Base-by-base conservation (phyloP, 2,888 invertebrate genomes). In the Hedychridium roseum region DNA sequence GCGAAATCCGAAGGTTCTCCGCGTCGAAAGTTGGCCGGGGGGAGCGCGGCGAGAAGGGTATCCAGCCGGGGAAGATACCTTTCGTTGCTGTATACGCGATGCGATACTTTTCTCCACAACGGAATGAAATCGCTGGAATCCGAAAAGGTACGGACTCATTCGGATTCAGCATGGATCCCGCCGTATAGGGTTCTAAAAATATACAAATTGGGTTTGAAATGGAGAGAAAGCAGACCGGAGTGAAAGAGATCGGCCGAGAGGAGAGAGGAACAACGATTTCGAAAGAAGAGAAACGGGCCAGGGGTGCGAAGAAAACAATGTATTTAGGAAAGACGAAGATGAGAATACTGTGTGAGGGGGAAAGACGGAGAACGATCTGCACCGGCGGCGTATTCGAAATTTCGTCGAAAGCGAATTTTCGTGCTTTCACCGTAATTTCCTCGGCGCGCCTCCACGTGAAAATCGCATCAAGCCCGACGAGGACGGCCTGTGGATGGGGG, bases 351-450 rank as follows among this genome's bases (percentile, higher is more conserved):
- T n/a, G 31, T 9, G 31, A n/a, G 9, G 14, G 31, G 23, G 9
- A 16, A 3, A 4, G 12, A 6, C 12, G 31, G 15, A 15, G 6
- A 31, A 3, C 4, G 27, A 27, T 11, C 12, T 45, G 54, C 45
- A 47, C 34, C 60, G 36, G 36, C 43, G 50, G 47, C 50, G 49
- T 64, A 60, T 60, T 64, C 64, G 58, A 64, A 64, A 64, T 64
- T 64, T 60, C 64, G 56, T 54, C 60, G 64, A 64, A 64, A 64
- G 64, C 64, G 64, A 64, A 64, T 64, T 64, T 66, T 66, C 63
- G 61, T 66, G 66, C 64, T 66, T 66, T 66, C 66, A 64, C 60
- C 57, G 65, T 64, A 64, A 64, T 64, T 64, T 64, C 60, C 64
- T 54, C 57, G 58, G 47, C 60, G 59, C 57, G 50, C 45, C 56